Conservation (phyloP, 2,113 vertebrate genomes). For the Genyomyrus donnyi region DNA sequence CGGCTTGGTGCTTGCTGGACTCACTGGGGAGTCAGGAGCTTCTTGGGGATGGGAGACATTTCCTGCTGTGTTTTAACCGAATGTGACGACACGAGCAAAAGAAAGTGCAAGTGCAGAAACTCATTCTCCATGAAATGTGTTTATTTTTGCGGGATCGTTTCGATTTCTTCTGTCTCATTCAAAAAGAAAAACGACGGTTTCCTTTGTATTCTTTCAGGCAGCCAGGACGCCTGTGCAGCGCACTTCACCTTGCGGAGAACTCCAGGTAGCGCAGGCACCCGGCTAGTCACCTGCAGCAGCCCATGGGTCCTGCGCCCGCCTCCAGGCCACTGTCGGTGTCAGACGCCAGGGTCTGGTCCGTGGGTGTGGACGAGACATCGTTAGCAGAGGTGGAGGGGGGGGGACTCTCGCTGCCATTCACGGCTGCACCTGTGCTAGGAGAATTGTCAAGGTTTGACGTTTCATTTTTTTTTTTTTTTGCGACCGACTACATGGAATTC, state of each 20-base stretch:
- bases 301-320: slow-evolving; percentile 92
- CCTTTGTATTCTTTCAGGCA: slow-evolving; percentile 45
- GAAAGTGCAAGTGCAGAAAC: background rate
- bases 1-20: background rate
- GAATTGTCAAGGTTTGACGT: slow-evolving; percentile 75
- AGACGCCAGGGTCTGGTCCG: slow-evolving; percentile 96
- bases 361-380: slow-evolving; percentile 99
- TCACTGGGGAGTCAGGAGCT: background rate
- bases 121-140: slow-evolving; percentile 10
- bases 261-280: slow-evolving; percentile 97
- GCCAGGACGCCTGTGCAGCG: slow-evolving; percentile 33
- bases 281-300: slow-evolving; percentile 99
- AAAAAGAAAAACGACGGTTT: slow-evolving; percentile 57
- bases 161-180: background rate
- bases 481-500: background rate
- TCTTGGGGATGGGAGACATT: background rate
- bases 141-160: background rate
- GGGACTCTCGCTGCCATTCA: slow-evolving; percentile 98
- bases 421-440: slow-evolving; percentile 99
- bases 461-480: background rate
- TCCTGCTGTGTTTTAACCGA: background rate
- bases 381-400: slow-evolving; percentile 96
- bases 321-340: slow-evolving; percentile 99
- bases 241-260: slow-evolving; percentile 92
- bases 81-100: background rate